Evolutionary conservation across 2,113 vertebrate genomes (phyloP).

Genomic region (Galbula dea): DNA sequence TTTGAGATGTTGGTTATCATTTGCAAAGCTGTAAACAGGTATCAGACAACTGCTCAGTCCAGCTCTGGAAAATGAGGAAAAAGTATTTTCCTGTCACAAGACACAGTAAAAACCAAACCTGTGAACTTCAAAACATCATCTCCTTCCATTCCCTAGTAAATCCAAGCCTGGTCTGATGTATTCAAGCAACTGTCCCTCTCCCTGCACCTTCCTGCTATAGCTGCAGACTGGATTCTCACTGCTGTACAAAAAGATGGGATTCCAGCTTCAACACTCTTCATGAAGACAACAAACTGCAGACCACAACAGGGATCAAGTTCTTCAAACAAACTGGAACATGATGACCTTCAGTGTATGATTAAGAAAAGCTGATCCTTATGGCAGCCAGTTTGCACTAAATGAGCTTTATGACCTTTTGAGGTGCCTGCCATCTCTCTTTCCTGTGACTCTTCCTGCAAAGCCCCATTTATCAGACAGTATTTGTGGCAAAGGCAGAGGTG

Average conservation of each 20-base stretch:
- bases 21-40: not conserved
- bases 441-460: not conserved
- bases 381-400: not conserved
- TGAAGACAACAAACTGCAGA: not conserved
- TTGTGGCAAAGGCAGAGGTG: not conserved
- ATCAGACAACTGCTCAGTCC: not conserved
- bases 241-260: not conserved
- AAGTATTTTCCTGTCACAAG: not conserved
- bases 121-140: not conserved
- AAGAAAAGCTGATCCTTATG: not conserved
- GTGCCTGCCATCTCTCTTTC: not conserved
- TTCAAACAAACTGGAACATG: not conserved
- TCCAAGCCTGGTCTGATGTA: not conserved
- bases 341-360: not conserved
- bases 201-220: not conserved
- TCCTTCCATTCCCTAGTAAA: not conserved
- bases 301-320: not conserved
- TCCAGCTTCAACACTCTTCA: not conserved
- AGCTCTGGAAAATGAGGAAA: not conserved
- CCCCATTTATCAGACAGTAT: not conserved
- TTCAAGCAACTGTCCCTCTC: not conserved
- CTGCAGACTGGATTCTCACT: not conserved
- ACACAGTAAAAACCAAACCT: not conserved
- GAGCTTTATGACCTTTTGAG: not conserved
- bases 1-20: not conserved